Percentiles rank a stretch among this genome's conserved stretches.
Conservation (phyloP, 2,888 invertebrate species). For the Galerucella nymphaeae region DNA sequence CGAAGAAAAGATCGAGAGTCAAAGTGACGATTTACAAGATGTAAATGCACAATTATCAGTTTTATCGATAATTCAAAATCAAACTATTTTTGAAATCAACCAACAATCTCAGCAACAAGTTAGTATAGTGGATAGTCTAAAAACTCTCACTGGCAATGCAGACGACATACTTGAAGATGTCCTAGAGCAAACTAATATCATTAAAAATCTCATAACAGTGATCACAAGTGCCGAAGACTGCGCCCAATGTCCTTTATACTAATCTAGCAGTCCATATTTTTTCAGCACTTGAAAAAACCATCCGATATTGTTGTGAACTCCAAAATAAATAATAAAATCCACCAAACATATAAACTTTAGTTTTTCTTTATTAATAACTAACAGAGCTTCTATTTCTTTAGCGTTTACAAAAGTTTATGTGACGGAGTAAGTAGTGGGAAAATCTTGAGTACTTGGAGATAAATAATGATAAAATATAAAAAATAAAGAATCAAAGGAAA, state of each 20-base stretch:
- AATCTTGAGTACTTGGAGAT: too few relatives aligned
- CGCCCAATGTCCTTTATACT: background rate
- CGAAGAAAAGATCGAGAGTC: background rate
- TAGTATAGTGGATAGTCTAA: background rate
- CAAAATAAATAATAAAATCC: background rate
- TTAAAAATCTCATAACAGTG: background rate
- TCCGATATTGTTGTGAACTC: constrained; percentile 2
- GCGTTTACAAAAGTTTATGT: too few relatives aligned
- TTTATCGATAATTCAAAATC: background rate
- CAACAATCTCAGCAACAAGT: background rate
- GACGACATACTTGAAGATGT: background rate
- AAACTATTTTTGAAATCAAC: background rate
- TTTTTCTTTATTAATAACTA: background rate
- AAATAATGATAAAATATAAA: too few relatives aligned
- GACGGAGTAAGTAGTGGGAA: too few relatives aligned
- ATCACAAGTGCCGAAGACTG: background rate
- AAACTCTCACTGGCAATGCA: background rate
- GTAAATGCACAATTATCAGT: background rate
- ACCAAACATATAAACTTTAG: background rate
- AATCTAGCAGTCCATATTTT: background rate
- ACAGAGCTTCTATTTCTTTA: background rate
- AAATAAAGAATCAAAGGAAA: too few relatives aligned
- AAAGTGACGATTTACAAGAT: background rate
- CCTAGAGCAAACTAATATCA: background rate
- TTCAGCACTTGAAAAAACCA: background rate